A percentile compares a stretch with the other conserved stretches of the same genome.
These are phyloP conservation scores for Helicorthomorpha holstii DNA, from an alignment of 1,140 invertebrate species.

Conservation along the genomic window DNA sequence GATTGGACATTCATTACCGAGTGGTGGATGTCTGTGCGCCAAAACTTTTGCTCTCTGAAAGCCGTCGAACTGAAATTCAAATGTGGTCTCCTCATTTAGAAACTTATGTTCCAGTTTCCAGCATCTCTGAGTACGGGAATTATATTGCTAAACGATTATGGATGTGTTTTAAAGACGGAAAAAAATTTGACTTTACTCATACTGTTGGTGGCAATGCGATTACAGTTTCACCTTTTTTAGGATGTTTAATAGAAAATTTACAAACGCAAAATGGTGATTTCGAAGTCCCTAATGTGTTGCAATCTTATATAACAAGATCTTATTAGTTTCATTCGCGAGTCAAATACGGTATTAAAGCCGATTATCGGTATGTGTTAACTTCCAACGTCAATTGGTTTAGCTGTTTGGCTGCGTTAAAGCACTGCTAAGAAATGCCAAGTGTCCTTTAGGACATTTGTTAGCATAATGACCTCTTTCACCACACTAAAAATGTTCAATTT, in stretches of 20 bases:
- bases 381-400: constrained; percentile 5
- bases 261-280: neutral
- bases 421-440: constrained; percentile 81
- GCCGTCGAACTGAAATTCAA: constrained; percentile 40
- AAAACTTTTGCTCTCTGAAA: constrained; percentile 37
- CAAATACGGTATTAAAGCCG: neutral
- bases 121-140: constrained; percentile 39
- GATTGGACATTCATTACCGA: constrained; percentile 40
- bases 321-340: neutral
- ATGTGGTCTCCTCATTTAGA: constrained; percentile 40
- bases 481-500: constrained; percentile 37
- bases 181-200: constrained; percentile 34
- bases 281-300: neutral
- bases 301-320: neutral
- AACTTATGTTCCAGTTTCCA: constrained; percentile 42
- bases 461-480: constrained; percentile 98
- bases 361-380: neutral
- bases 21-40: constrained; percentile 34
- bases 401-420: constrained; percentile 17
- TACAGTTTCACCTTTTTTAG: neutral
- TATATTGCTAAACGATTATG: constrained; percentile 46
- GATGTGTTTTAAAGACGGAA: constrained; percentile 35
- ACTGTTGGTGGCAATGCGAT: constrained; percentile 42
- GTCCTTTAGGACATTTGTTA: constrained; percentile 94
- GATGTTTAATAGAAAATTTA: constrained; percentile 4